A percentile compares a stretch with the other conserved stretches of the same genome.
Evolutionary conservation across 2,113 vertebrate species (phyloP).

Genomic region (Mus musculus): GRCm39 chr6:126761001-126761500

Average conservation of each 20-base stretch:
- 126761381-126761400: background rate
- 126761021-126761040: background rate
- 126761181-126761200: constrained; percentile 71
- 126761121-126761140: constrained; percentile 64
- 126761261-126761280: background rate
- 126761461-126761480: background rate
- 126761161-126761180: constrained; percentile 13
- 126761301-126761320: background rate
- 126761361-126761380: too few relatives aligned
- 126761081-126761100: background rate
- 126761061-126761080: background rate
- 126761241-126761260: too few relatives aligned
- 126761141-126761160: background rate
- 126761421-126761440: too few relatives aligned
- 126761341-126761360: too few relatives aligned
- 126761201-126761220: constrained; percentile 66
- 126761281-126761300: background rate
- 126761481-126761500: background rate
- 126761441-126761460: background rate
- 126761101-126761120: constrained; percentile 74
- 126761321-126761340: background rate
- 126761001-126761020: background rate
- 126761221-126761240: background rate
- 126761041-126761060: background rate
- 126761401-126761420: background rate